Base-by-base conservation (phyloP, 1,140 invertebrate species). In the Euwallacea similis region DNA sequence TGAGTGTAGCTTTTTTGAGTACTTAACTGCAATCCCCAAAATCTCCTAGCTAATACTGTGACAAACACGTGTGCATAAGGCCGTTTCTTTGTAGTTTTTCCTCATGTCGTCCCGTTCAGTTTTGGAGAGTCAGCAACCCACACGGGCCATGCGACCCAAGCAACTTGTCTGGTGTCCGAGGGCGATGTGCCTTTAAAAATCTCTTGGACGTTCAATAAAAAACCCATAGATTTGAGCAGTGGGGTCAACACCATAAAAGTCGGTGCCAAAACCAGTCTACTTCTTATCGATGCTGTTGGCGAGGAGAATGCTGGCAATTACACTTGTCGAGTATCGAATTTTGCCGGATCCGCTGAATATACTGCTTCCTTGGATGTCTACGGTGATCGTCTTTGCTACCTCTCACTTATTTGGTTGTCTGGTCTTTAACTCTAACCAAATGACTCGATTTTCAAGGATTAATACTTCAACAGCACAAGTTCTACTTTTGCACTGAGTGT, bases 91-190 rank as follows among this genome's bases (percentile, higher is more conserved):
- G 67, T 84, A 88, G 87, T 88, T 64, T 82, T 84, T 72, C 87
- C 87, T 66, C 84, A 85, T 79, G 83, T 89, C 72, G 83, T 85
- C 71, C 86, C 87, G 69, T 88, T 89, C 77, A 79, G 82, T 65
- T 87, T 88, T 75, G 86, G 86, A 58, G 85, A 87, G 68, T 84
- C 85, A 42, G 84, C 87, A 9, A 86, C 90, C 63, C 89, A 89
- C 78, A 90, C 88, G 70, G 91, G 90, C 65, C 90, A 91, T 81
- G 87, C 89, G 74, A 88, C 89, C 63, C 89, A 89, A 77, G 85
- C 89, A 0, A 87, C 87, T 69, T 89, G 88, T 79, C 82, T 87
- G 33, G 88, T 88, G 15, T 88, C 85, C 58, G 88, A 84, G 77
- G 90, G 85, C 79, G 88, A 88, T 82, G 83, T 82, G 46, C 87